Evolutionary conservation across 1,140 invertebrate genomes (phyloP).

Genomic region (Aphelenchoides fujianensis): DNA sequence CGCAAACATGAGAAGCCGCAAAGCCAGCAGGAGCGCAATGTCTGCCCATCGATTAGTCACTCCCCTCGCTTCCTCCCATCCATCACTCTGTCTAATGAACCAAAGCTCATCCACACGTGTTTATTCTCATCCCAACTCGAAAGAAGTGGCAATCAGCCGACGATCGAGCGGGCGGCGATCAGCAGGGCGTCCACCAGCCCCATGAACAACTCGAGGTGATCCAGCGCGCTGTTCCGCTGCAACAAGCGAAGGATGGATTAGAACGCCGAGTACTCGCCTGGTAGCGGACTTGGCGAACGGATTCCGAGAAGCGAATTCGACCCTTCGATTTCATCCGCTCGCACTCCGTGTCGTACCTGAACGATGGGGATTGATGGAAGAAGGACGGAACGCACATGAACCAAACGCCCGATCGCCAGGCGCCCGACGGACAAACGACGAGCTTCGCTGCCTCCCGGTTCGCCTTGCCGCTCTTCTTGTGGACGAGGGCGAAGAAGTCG

Average conservation of each 20-base stretch:
- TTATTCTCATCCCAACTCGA: too few species aligned
- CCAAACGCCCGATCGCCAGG: conserved; percentile 19
- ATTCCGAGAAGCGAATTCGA: conserved; percentile 21
- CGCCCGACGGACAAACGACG: conserved; percentile 13
- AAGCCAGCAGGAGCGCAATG: too few species aligned
- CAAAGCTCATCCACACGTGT: too few species aligned
- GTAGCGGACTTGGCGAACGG: conserved; percentile 14
- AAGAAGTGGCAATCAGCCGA: too few species aligned
- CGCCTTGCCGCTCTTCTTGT: background rate
- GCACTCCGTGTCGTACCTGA: conserved; percentile 17
- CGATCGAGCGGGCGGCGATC: background rate
- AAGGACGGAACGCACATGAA: too few species aligned
- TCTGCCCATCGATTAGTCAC: too few species aligned
- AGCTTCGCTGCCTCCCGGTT: conserved; percentile 6
- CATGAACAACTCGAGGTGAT: background rate
- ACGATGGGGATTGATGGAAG: too few species aligned
- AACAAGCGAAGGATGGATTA: too few species aligned
- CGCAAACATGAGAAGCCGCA: too few species aligned
- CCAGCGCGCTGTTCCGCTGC: background rate
- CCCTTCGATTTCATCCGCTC: conserved; percentile 19
- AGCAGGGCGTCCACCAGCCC: background rate
- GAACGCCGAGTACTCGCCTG: too few species aligned
- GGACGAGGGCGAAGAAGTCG: conserved; percentile 5
- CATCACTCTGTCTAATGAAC: too few species aligned
- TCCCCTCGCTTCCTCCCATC: too few species aligned